Conservation (phyloP, 2,888 invertebrate genomes). For the Caenorhabditis sp. region DNA sequence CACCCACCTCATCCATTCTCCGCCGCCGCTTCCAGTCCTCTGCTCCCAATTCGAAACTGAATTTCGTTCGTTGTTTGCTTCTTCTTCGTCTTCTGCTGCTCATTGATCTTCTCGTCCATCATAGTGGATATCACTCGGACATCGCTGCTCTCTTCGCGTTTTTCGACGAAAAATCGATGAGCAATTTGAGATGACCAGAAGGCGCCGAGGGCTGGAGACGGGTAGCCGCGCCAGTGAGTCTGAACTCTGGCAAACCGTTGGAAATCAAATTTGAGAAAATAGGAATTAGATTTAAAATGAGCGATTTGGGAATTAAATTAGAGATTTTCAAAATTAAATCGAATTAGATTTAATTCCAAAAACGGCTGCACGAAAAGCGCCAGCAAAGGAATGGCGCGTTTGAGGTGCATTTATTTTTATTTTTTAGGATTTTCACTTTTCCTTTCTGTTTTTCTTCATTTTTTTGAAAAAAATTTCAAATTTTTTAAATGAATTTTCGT, state of each 20-base stretch:
- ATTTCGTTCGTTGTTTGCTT: neutral
- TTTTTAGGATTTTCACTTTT: too few species aligned
- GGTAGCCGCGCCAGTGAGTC: slow-evolving; percentile 52
- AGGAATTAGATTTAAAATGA: too few species aligned
- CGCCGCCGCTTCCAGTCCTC: slow-evolving; percentile 21
- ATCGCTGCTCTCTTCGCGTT: slow-evolving; percentile 15
- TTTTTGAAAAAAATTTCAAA: too few species aligned
- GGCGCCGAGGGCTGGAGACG: slow-evolving; percentile 51
- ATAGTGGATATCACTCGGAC: slow-evolving; percentile 23
- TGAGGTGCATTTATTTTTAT: too few species aligned
- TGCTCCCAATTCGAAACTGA: slow-evolving; percentile 21
- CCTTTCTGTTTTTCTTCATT: too few species aligned
- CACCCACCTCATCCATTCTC: slow-evolving; percentile 2
- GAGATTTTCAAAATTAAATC: too few species aligned
- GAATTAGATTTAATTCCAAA: too few species aligned
- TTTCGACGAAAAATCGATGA: slow-evolving; percentile 54
- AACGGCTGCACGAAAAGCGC: too few species aligned
- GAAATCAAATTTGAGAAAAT: too few species aligned
- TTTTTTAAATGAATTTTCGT: too few species aligned
- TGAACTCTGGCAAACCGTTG: neutral
- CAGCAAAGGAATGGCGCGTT: too few species aligned
- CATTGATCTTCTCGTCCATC: neutral
- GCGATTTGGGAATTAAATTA: too few species aligned
- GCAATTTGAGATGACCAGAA: slow-evolving; percentile 48
- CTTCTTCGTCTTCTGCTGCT: neutral